These are phyloP conservation scores for Taenaris catops DNA, from an alignment of 2,888 invertebrate species.

Conservation along the genomic window DNA sequence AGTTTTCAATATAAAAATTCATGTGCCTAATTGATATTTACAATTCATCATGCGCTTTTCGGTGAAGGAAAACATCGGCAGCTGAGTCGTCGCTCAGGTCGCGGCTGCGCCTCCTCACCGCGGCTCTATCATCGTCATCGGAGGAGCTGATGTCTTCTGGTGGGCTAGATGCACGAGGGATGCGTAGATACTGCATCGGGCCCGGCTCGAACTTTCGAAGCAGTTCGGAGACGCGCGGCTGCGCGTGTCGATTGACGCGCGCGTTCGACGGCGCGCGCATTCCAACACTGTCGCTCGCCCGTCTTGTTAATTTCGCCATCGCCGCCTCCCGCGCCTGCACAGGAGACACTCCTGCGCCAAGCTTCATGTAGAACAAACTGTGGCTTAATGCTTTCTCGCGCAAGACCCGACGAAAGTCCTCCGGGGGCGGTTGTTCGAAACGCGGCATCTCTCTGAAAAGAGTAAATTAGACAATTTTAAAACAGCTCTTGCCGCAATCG, in stretches of 20 bases:
- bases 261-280: constrained; percentile 59
- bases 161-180: constrained; percentile 61
- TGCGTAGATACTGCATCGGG: constrained; percentile 71
- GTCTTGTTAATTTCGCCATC: constrained; percentile 21
- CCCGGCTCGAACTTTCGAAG: constrained; percentile 63
- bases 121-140: constrained; percentile 70
- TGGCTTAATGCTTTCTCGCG: constrained; percentile 72
- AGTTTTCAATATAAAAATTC: too few species aligned
- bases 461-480: neutral
- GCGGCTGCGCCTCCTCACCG: constrained; percentile 64
- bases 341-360: constrained; percentile 52
- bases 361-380: constrained; percentile 71
- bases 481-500: too few species aligned
- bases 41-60: too few species aligned
- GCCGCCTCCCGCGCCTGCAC: constrained; percentile 36
- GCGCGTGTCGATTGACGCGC: constrained; percentile 55
- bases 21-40: too few species aligned
- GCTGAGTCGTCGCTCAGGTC: constrained; percentile 78
- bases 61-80: too few species aligned
- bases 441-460: constrained; percentile 49
- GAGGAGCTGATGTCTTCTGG: constrained; percentile 67
- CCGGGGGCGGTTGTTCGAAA: constrained; percentile 52
- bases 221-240: constrained; percentile 66
- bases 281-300: constrained; percentile 45
- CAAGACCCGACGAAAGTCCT: constrained; percentile 70